Evolutionary conservation across 2,888 invertebrate species (phyloP).

Genomic region (Trichopria drosophilae): DNA sequence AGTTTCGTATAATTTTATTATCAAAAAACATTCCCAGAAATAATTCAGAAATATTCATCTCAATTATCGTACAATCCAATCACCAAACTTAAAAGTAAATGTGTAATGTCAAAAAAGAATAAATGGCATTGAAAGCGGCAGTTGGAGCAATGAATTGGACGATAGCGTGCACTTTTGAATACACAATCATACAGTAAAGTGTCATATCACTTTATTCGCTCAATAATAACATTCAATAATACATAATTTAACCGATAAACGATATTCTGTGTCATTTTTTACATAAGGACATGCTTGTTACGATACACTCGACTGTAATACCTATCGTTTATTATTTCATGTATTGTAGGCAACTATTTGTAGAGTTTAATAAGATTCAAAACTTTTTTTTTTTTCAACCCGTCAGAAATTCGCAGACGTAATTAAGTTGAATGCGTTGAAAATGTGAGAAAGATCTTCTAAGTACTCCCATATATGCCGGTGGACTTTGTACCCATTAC

Average conservation of each 20-base stretch:
- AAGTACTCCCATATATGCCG: no score
- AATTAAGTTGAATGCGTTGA: conserved; percentile 36
- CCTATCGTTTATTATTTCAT: conserved; percentile 43
- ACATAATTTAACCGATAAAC: conserved; percentile 57
- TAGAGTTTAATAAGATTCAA: conserved; percentile 55
- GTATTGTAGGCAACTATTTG: conserved; percentile 55
- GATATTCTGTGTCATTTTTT: conserved; percentile 53
- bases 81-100: conserved; percentile 28
- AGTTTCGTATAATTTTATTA: conserved; percentile 40
- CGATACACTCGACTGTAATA: conserved; percentile 53
- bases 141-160: not conserved
- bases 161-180: conserved; percentile 36
- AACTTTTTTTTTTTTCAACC: conserved; percentile 47
- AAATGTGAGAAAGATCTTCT: no score
- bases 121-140: not conserved
- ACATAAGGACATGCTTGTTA: conserved; percentile 55
- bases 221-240: conserved; percentile 59
- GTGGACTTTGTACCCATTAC: no score
- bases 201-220: conserved; percentile 57
- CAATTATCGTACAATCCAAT: conserved; percentile 40
- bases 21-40: conserved; percentile 40
- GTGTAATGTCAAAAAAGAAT: not conserved
- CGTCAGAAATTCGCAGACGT: conserved; percentile 48
- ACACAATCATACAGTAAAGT: conserved; percentile 51
- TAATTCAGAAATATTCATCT: conserved; percentile 36